phyloP scores from a whole-genome alignment of 2,113 vertebrate genomes.

The Actenoides hombroni region DNA sequence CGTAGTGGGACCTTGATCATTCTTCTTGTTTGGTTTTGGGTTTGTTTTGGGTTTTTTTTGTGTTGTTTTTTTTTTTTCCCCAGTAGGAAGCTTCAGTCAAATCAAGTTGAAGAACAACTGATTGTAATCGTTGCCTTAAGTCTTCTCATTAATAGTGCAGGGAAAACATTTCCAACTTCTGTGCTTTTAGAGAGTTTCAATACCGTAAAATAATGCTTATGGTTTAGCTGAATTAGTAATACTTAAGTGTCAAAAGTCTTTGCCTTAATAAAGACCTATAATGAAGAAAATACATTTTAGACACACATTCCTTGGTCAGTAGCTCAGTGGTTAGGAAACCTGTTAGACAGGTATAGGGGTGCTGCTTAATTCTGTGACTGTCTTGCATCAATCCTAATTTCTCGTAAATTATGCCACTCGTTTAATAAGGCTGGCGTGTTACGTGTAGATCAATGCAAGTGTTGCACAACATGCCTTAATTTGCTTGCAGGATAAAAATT shows the following conservation, averaged over 20 bases:
- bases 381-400: neutral
- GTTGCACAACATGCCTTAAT: neutral
- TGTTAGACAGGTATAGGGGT: neutral
- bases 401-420: neutral
- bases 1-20: neutral
- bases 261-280: neutral
- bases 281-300: neutral
- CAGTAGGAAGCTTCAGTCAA: neutral
- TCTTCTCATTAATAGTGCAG: neutral
- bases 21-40: neutral
- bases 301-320: neutral
- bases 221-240: neutral
- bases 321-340: neutral
- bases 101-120: neutral
- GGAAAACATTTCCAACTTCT: neutral
- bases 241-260: neutral
- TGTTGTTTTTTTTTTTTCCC: neutral
- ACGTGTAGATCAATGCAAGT: neutral
- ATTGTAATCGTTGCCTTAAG: neutral
- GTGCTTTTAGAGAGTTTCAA: neutral
- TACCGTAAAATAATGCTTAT: neutral
- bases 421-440: neutral
- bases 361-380: neutral
- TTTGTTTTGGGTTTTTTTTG: neutral
- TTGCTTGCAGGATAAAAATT: neutral